phyloP scores from a whole-genome alignment of 2,797 vertebrate species.

The Euphonia xanthogaster region DNA sequence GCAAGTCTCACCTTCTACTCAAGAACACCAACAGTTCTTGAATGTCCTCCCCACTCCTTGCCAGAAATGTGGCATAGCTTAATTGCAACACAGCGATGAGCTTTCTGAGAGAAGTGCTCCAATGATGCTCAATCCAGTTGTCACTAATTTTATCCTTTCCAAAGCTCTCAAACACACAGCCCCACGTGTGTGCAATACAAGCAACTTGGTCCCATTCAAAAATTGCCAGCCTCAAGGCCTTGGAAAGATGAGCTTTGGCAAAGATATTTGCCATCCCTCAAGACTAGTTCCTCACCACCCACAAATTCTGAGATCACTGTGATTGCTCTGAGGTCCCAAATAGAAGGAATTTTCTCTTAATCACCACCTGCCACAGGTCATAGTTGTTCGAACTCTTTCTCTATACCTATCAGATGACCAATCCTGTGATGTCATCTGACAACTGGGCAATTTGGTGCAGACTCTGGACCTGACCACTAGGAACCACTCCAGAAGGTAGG shows the following conservation, averaged over 20 bases:
- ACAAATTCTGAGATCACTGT: fast-evolving
- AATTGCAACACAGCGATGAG: not conserved
- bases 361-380: not conserved
- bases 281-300: not conserved
- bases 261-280: not conserved
- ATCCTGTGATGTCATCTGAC: not conserved
- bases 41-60: not conserved
- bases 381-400: not conserved
- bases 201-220: not conserved
- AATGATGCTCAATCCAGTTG: not conserved
- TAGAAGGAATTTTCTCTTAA: not conserved
- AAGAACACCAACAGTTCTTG: not conserved
- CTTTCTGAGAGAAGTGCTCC: not conserved
- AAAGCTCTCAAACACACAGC: not conserved
- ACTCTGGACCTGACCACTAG: not conserved
- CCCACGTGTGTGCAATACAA: not conserved
- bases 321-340: not conserved
- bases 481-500: not conserved
- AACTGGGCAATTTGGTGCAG: not conserved
- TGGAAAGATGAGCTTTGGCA: not conserved
- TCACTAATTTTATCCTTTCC: not conserved
- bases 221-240: not conserved
- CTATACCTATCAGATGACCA: not conserved
- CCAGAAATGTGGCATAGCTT: not conserved
- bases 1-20: not conserved